Percentiles rank a stretch among this genome's conserved stretches.
phyloP scores from a whole-genome alignment of 2,797 vertebrate species.

The Erpetoichthys calabaricus region DNA sequence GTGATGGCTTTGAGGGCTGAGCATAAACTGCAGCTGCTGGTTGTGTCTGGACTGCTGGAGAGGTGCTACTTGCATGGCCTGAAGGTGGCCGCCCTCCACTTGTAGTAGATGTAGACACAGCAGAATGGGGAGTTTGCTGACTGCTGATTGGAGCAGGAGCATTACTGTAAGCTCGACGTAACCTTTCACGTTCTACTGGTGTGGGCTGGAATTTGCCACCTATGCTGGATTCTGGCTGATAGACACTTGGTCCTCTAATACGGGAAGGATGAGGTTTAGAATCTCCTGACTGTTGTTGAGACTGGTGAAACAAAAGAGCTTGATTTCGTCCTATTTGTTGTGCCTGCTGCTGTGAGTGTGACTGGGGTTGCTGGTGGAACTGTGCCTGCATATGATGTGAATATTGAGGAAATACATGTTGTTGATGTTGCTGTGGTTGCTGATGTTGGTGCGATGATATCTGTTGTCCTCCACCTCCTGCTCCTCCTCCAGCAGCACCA shows the following conservation, averaged over 20 bases:
- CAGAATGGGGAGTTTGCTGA: slow-evolving; percentile 47
- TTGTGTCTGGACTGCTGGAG: no score
- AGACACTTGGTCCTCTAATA: no score
- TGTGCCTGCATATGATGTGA: slow-evolving; percentile 37
- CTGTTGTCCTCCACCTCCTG: slow-evolving; percentile 15
- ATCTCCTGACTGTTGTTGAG: no score
- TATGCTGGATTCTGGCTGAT: no score
- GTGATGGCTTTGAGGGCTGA: slow-evolving; percentile 29
- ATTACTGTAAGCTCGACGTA: slow-evolving; percentile 55
- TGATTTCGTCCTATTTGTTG: no score
- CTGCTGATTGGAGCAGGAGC: slow-evolving; percentile 49
- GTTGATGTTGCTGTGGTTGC: slow-evolving; percentile 46
- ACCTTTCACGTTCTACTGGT: no score
- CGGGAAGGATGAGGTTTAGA: no score
- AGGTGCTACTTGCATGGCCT: no score
- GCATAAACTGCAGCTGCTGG: slow-evolving; percentile 30
- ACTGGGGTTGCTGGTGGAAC: slow-evolving; percentile 47
- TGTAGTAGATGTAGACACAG: slow-evolving; percentile 50
- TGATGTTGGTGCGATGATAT: slow-evolving; percentile 28
- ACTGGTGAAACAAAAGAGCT: no score
- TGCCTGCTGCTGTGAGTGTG: slow-evolving; percentile 43
- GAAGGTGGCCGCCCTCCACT: slow-evolving; percentile 23
- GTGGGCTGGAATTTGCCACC: no score
- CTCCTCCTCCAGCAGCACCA: no score
- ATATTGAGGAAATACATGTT: slow-evolving; percentile 51